A percentile compares a stretch with the other conserved stretches of the same genome.
Conservation (phyloP, 2,888 invertebrate species). For the Helleia helle region DNA sequence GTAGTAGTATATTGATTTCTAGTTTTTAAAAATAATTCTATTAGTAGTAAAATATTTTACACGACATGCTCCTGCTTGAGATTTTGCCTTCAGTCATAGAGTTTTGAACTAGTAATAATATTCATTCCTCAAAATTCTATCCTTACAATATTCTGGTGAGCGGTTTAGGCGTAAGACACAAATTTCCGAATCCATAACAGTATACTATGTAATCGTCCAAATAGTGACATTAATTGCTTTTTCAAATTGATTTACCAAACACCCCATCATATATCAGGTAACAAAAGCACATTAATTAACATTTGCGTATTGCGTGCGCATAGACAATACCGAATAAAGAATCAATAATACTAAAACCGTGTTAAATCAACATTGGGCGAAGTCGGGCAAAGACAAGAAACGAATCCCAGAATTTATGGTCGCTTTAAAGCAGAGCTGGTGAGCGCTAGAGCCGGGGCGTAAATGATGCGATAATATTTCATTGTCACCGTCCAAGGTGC, state of each 20-base stretch:
- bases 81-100: no score
- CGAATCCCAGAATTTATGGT: slow-evolving; percentile 69
- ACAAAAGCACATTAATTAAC: slow-evolving; percentile 63
- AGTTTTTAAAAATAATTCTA: no score
- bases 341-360: slow-evolving; percentile 73
- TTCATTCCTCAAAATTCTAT: no score
- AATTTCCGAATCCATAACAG: no score
- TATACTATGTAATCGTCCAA: no score
- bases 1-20: no score
- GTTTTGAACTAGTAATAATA: no score
- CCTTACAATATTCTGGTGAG: no score
- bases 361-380: slow-evolving; percentile 73
- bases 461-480: slow-evolving; percentile 45
- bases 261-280: slow-evolving; percentile 38
- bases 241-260: not conserved
- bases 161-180: no score
- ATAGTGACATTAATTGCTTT: no score
- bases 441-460: slow-evolving; percentile 38
- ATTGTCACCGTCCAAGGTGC: slow-evolving; percentile 31
- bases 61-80: no score
- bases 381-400: slow-evolving; percentile 63
- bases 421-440: slow-evolving; percentile 40
- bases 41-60: no score
- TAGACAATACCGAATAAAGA: slow-evolving; percentile 66
- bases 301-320: slow-evolving; percentile 54